Evolutionary conservation across 2,888 invertebrate genomes (phyloP), one percentile per base, ranked within the genome.

Genomic region (Melinaea marsaeus): DNA sequence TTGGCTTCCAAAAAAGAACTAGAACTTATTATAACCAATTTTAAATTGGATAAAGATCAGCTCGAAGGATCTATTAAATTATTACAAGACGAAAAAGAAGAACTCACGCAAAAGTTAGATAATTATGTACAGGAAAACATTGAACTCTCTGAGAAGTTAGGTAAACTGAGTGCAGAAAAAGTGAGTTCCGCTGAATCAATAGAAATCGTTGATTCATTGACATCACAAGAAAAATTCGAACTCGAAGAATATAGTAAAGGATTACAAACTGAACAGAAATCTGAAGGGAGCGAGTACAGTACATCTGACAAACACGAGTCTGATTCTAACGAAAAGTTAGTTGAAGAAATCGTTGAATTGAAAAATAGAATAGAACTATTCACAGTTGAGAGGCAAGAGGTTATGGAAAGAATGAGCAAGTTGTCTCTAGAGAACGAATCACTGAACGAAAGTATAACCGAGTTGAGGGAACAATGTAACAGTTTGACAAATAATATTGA

Each of bases 121-220:
- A 92, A 90, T 73, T 94, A 93, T 72, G 90, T 94, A 42, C 93
- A 94, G 76, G 95, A 95, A 84, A 95, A 95, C 76, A 94, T 94
- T 73, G 95, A 95, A 66, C 83, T 95, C 9, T 90, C 93, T 35
- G 94, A 94, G 72, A 95, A 94, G 80, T 83, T 95, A 46, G 94
- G 94, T 71, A 95, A 95, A 79, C 76, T 95, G 4, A 95, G 93
- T 75, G 91, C 92, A 22, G 93, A 93, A 78, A 94, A 95, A 76
- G 94, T 94, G 2, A 95, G 94, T 60, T 95, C 95, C 0, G 94
- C 94, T 3, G 95, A 95, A 81, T 95, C 95, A 57, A 95, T 95
- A 60, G 95, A 95, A 85, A 94, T 95, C 65, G 94, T 95, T 1
- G 95, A 95, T 76, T 90, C 93, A 13, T 85, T 95, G 65, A 94